Evolutionary conservation across 2,113 vertebrate species (phyloP).

Genomic region (Carlito syrichta): DNA sequence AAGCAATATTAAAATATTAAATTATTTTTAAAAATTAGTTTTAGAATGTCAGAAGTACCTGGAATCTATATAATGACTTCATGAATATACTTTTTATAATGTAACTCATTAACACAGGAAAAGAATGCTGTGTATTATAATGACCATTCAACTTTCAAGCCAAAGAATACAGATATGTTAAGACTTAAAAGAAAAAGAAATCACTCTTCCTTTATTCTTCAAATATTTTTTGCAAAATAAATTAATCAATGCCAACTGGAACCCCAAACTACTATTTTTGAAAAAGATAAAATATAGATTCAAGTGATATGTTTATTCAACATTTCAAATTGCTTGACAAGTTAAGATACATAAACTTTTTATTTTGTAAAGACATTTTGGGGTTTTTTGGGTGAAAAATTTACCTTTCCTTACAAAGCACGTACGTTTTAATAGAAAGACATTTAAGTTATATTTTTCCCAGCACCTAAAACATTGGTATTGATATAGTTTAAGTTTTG

Average conservation of each 20-base stretch:
- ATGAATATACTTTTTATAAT: neutral
- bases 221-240: slow-evolving; percentile 28
- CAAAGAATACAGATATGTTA: neutral
- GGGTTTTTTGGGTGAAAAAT: neutral
- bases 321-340: slow-evolving; percentile 36
- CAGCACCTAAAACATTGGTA: neutral
- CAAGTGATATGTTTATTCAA: neutral
- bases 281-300: slow-evolving; percentile 11
- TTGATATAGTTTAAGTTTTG: slow-evolving; percentile 8
- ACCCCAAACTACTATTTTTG: neutral
- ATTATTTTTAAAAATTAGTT: neutral
- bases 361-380: slow-evolving; percentile 6
- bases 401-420: slow-evolving; percentile 25
- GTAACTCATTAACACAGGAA: neutral
- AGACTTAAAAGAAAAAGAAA: slow-evolving; percentile 33
- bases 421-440: neutral
- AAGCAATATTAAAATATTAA: neutral
- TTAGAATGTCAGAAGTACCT: neutral
- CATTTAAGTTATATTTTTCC: neutral
- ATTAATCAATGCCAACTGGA: neutral
- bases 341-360: slow-evolving; percentile 23
- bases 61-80: neutral
- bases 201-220: neutral
- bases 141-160: neutral
- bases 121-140: neutral